A percentile compares a stretch with the other conserved stretches of the same genome.
Conservation (phyloP, 2,888 invertebrate species). For the Drosophila stalkeri region DNA sequence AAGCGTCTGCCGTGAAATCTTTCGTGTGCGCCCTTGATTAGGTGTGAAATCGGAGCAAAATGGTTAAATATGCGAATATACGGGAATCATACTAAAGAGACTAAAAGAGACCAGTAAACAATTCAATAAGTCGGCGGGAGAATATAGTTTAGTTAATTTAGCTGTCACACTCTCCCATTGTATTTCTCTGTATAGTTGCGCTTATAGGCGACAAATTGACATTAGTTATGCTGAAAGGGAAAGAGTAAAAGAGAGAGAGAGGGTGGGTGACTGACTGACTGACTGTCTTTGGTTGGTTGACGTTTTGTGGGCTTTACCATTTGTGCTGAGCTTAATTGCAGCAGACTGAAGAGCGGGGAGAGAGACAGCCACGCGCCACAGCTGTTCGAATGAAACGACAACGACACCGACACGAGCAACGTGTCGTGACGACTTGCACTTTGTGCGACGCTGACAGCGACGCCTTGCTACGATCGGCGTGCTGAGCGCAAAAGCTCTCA, state of each 20-base stretch:
- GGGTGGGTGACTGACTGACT: neutral
- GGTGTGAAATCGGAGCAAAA: slow-evolving; percentile 58
- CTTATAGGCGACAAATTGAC: slow-evolving; percentile 28
- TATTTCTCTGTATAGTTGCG: slow-evolving; percentile 5
- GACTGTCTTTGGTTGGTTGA: neutral
- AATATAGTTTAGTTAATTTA: slow-evolving; percentile 46
- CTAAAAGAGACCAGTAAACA: slow-evolving; percentile 33
- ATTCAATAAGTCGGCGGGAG: slow-evolving; percentile 28
- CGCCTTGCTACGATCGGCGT: slow-evolving; percentile 35
- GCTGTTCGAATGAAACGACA: slow-evolving; percentile 46
- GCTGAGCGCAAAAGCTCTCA: slow-evolving; percentile 56
- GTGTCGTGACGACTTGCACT: slow-evolving; percentile 49
- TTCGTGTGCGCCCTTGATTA: slow-evolving; percentile 54
- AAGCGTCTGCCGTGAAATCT: slow-evolving; percentile 1
- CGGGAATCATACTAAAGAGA: slow-evolving; percentile 30
- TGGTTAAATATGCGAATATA: slow-evolving; percentile 55
- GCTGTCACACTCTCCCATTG: slow-evolving; percentile 10
- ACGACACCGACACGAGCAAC: slow-evolving; percentile 11
- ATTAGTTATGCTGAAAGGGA: slow-evolving; percentile 7
- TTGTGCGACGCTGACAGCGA: slow-evolving; percentile 47
- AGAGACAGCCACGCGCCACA: slow-evolving; percentile 53
- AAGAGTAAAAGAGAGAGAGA: neutral
- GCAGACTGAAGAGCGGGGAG: slow-evolving; percentile 21
- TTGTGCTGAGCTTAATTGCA: slow-evolving; percentile 1
- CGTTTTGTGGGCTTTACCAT: slow-evolving; percentile 16